These are phyloP conservation scores for Hirtodrosophila confusa DNA, from an alignment of 2,888 invertebrate genomes.

Conservation along the genomic window DNA sequence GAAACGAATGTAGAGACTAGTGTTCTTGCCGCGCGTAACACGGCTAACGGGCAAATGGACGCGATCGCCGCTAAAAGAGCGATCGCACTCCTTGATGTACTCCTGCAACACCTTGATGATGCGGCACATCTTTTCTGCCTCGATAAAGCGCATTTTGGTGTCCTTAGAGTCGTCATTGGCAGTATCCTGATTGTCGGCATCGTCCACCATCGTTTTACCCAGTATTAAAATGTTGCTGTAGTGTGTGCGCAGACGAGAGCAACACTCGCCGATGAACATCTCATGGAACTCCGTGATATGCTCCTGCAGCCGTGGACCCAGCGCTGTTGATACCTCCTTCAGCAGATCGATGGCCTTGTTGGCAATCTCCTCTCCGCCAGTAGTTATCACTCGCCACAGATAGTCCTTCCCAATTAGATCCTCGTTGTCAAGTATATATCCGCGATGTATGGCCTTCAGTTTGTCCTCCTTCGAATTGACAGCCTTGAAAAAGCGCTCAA, in stretches of 20 bases:
- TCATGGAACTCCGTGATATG: slow-evolving; percentile 93
- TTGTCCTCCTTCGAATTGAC: slow-evolving; percentile 98
- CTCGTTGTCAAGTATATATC: slow-evolving; percentile 95
- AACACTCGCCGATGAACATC: slow-evolving; percentile 95
- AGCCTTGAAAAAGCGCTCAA: slow-evolving; percentile 88
- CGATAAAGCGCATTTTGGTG: slow-evolving; percentile 84
- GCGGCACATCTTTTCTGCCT: slow-evolving; percentile 94
- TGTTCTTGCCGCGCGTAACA: slow-evolving; percentile 95
- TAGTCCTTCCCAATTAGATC: slow-evolving; percentile 98
- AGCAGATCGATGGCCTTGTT: slow-evolving; percentile 95
- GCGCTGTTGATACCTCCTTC: slow-evolving; percentile 96
- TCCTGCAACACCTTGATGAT: slow-evolving; percentile 97
- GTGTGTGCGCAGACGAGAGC: slow-evolving; percentile 93
- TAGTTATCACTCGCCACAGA: slow-evolving; percentile 96
- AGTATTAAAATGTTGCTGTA: slow-evolving; percentile 91
- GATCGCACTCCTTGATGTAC: slow-evolving; percentile 97
- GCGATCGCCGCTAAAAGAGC: slow-evolving; percentile 93
- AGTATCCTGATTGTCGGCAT: slow-evolving; percentile 57
- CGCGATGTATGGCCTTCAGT: slow-evolving; percentile 93
- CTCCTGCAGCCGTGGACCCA: slow-evolving; percentile 93
- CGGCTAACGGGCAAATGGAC: slow-evolving; percentile 93
- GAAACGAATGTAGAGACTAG: slow-evolving; percentile 93
- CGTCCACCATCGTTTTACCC: slow-evolving; percentile 76
- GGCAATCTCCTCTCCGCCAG: slow-evolving; percentile 96
- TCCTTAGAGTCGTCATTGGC: slow-evolving; percentile 80